Conservation (phyloP, 2,113 vertebrate genomes). For the Prunella himalayana region DNA sequence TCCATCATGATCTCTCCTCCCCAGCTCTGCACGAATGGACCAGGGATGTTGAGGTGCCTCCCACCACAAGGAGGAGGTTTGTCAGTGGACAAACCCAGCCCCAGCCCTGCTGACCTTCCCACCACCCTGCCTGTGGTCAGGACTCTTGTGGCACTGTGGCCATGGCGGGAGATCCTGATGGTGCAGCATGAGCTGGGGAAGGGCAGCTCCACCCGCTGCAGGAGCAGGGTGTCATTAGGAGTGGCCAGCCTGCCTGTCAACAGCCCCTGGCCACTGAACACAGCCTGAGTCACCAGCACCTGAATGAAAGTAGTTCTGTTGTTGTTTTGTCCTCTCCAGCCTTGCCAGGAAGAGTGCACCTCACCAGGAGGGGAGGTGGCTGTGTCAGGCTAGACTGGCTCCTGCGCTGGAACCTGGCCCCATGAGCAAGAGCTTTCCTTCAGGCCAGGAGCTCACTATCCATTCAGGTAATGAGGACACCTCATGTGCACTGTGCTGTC, state of each 20-base stretch:
- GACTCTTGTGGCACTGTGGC: conserved; percentile 34
- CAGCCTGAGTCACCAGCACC: conserved; percentile 54
- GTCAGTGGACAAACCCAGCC: not conserved
- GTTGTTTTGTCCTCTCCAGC: conserved; percentile 29
- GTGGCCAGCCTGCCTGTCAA: conserved; percentile 10
- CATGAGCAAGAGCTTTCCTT: not conserved
- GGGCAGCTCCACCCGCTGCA: conserved; percentile 34
- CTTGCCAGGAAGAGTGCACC: not conserved
- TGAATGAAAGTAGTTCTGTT: conserved; percentile 69
- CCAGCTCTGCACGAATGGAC: fast-evolving
- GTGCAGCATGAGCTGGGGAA: not conserved
- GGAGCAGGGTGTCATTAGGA: conserved; percentile 57
- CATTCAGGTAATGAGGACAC: not conserved
- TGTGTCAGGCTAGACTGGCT: not conserved
- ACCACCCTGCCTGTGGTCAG: not conserved
- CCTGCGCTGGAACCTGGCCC: not conserved
- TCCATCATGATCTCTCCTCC: not conserved
- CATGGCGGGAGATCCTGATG: not conserved
- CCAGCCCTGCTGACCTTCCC: not conserved
- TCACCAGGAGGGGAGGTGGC: not conserved
- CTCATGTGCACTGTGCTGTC: not conserved
- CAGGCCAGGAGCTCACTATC: not conserved
- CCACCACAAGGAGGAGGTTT: not conserved
- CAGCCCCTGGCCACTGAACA: not conserved
- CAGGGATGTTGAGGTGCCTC: fast-evolving